A percentile compares a stretch with the other conserved stretches of the same genome.
phyloP scores from a whole-genome alignment of 2,113 vertebrate genomes.

The Platycercus adscitus region DNA sequence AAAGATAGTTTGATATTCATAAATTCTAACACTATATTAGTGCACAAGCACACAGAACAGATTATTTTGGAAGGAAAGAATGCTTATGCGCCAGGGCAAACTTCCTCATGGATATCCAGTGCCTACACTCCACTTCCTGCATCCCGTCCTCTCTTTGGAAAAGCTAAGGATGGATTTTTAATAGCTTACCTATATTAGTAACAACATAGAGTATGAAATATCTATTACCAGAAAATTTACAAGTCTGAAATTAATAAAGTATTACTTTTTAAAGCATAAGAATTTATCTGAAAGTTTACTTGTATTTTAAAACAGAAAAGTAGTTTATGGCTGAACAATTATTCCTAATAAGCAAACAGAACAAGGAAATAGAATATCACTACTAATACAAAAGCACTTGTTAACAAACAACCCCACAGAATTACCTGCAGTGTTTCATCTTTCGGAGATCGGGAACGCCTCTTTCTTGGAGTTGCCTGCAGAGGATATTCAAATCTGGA shows the following conservation, averaged over 20 bases:
- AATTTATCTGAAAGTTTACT: not conserved
- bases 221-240: not conserved
- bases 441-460: constrained; percentile 66
- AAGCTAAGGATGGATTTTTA: not conserved
- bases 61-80: not conserved
- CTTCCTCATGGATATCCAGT: not conserved
- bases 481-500: constrained; percentile 85
- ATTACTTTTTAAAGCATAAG: accelerated
- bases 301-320: not conserved
- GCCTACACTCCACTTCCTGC: not conserved
- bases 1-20: not conserved
- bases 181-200: not conserved
- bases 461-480: constrained; percentile 74
- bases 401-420: not conserved
- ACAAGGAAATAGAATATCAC: not conserved
- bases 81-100: not conserved
- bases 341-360: not conserved
- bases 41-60: not conserved
- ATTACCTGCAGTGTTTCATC: constrained; percentile 81
- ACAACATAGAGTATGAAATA: not conserved
- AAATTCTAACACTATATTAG: not conserved
- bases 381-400: accelerated
- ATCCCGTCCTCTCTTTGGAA: not conserved
- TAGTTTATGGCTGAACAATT: not conserved
- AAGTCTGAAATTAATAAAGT: not conserved